phyloP scores from a whole-genome alignment of 2,888 invertebrate species.

The Podabrus alpinus region DNA sequence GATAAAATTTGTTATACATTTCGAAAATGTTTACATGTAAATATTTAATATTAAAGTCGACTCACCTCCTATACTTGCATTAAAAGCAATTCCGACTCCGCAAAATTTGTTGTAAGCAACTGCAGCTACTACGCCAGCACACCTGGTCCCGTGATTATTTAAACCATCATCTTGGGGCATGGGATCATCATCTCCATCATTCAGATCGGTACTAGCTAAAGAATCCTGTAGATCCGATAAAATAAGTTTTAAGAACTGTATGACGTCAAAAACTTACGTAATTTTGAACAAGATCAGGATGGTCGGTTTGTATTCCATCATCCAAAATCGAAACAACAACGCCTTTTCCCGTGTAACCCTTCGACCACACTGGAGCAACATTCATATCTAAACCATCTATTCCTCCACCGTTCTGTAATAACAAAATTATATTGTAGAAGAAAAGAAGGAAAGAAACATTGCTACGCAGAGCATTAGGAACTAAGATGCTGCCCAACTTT shows the following conservation, averaged over 20 bases:
- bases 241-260: no score
- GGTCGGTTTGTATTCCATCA: slow-evolving; percentile 96
- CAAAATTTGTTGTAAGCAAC: slow-evolving; percentile 96
- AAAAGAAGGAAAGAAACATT: no score
- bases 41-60: slow-evolving; percentile 16
- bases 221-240: slow-evolving; percentile 74
- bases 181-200: slow-evolving; percentile 95
- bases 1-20: no score
- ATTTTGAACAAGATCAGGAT: slow-evolving; percentile 90
- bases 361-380: slow-evolving; percentile 91
- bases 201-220: slow-evolving; percentile 94
- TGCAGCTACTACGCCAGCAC: slow-evolving; percentile 98
- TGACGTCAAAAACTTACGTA: no score
- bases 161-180: slow-evolving; percentile 99
- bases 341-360: slow-evolving; percentile 95
- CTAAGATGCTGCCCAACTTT: no score
- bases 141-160: slow-evolving; percentile 98
- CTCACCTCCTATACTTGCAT: slow-evolving; percentile 92
- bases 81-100: slow-evolving; percentile 97
- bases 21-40: neutral
- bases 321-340: slow-evolving; percentile 97
- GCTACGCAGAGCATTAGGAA: no score
- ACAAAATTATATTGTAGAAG: no score
- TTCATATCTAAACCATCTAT: slow-evolving; percentile 97
- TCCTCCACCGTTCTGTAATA: slow-evolving; percentile 85